A percentile compares a stretch with the other conserved stretches of the same genome.
phyloP scores from a whole-genome alignment of 2,888 invertebrate genomes.

The Salpingus planirostris region DNA sequence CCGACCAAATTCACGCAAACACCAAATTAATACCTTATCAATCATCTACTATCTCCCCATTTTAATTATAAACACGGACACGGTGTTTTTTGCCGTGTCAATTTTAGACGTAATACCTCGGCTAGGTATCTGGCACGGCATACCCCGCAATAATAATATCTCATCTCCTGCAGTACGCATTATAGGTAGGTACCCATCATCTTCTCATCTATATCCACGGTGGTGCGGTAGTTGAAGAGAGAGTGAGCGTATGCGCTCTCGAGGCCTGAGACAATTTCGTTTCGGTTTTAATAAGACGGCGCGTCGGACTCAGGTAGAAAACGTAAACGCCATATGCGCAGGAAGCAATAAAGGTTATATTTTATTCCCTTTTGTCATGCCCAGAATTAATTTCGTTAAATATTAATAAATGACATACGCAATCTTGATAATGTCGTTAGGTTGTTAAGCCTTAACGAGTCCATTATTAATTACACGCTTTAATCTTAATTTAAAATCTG shows the following conservation, averaged over 20 bases:
- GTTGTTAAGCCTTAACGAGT: slow-evolving; percentile 36
- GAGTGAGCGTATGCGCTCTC: no score
- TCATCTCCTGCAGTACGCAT: no score
- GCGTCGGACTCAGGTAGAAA: slow-evolving; percentile 30
- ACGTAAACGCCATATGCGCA: slow-evolving; percentile 33
- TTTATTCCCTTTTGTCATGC: slow-evolving; percentile 36
- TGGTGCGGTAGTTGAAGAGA: no score
- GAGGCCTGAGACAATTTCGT: no score
- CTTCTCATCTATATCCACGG: no score
- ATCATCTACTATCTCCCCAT: slow-evolving; percentile 2
- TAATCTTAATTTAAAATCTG: slow-evolving; percentile 41
- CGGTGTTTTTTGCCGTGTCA: no score
- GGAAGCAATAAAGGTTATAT: slow-evolving; percentile 35
- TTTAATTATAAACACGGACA: no score
- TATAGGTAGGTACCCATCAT: no score
- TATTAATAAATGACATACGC: slow-evolving; percentile 41
- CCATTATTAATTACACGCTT: slow-evolving; percentile 37
- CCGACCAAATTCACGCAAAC: slow-evolving; percentile 8
- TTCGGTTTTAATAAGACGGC: slow-evolving; percentile 13
- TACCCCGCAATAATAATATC: no score
- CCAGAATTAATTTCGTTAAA: slow-evolving; percentile 37
- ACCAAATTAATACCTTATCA: slow-evolving; percentile 9
- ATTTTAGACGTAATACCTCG: no score
- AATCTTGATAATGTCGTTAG: slow-evolving; percentile 40
- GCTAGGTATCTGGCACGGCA: no score